Evolutionary conservation across 2,888 invertebrate genomes (phyloP), one percentile per base, ranked within the genome.

Genomic region (Dioctria linearis): DNA sequence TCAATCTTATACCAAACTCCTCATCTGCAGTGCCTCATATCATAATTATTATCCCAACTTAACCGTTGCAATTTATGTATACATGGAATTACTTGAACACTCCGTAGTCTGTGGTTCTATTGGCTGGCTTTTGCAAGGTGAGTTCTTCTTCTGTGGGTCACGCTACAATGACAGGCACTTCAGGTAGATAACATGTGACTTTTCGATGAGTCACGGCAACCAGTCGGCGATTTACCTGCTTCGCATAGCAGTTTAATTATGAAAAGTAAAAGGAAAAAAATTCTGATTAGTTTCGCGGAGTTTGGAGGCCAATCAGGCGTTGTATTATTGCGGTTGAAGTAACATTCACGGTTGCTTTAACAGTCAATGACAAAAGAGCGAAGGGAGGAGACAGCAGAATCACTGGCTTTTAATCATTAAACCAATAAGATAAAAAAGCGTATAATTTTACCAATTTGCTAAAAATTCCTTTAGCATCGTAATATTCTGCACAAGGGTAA

Each of bases 151-250:
- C 73, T 73, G 71, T 59, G 73, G 59, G 73, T 57, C 42, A 73
- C 57, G 57, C 73, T n/a, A 71, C n/a, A 39, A 11, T 6, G 5
- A 11, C 39, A 54, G 37, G 4, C 61, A 5, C 59, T 59, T 4
- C 61, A 61, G 61, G 57, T 42, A 57, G 9, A 51, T 51, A 13
- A 39, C 57, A 11, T 46, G 9, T 25, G 9, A 43, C 4, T 6
- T 73, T 73, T 42, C 59, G 73, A 37, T 59, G 51, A 73, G 59
- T 73, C 73, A 73, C 42, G 57, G 73, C 59, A 40, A 39, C 73
- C 73, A 57, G 73, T 73, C 73, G n/a, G 73, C 73, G 73, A 57
- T 13, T 73, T 73, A 59, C 49, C 73, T 42, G 73, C 57, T 73
- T 73, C 73, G 73, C 57, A 57, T 73, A 57, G 25, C 59, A 42